phyloP scores from a whole-genome alignment of 2,888 invertebrate species.

The Polydrusus tereticollis region DNA sequence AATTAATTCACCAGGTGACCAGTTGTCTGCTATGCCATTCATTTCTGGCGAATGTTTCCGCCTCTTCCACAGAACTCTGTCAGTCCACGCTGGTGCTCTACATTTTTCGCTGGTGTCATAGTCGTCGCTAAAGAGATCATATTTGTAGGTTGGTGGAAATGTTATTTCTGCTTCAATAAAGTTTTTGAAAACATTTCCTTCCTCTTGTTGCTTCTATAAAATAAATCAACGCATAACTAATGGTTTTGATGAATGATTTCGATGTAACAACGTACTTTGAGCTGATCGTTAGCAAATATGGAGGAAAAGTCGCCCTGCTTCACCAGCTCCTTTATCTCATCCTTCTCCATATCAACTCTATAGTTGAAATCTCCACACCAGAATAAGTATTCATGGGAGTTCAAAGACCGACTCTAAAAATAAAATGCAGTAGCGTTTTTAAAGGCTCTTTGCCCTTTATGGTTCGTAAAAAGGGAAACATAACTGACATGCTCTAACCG shows the following conservation, averaged over 20 bases:
- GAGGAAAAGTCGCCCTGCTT: slow-evolving; percentile 80
- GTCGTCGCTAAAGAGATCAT: slow-evolving; percentile 98
- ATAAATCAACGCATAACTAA: slow-evolving; percentile 37
- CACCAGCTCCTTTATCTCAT: slow-evolving; percentile 89
- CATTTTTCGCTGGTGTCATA: slow-evolving; percentile 99
- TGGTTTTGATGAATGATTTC: no score
- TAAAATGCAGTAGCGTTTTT: neutral
- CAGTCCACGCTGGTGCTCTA: slow-evolving; percentile 98
- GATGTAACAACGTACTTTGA: slow-evolving; percentile 68
- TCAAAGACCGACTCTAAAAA: slow-evolving; percentile 82
- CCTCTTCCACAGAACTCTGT: slow-evolving; percentile 94
- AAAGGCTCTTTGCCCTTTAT: neutral
- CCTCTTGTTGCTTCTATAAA: slow-evolving; percentile 78
- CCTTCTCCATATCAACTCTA: slow-evolving; percentile 94
- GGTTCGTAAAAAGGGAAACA: no score
- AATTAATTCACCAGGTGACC: slow-evolving; percentile 81
- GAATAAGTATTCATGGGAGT: slow-evolving; percentile 97
- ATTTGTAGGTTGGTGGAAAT: slow-evolving; percentile 98
- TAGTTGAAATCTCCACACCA: slow-evolving; percentile 99
- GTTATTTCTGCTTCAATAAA: slow-evolving; percentile 92
- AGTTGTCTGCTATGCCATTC: slow-evolving; percentile 74
- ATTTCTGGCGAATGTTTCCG: slow-evolving; percentile 79
- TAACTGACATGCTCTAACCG: no score
- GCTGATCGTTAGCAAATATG: slow-evolving; percentile 89
- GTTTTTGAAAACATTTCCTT: slow-evolving; percentile 89